A percentile compares a stretch with the other conserved stretches of the same genome.
phyloP scores from a whole-genome alignment of 2,797 vertebrate species.

The Bradypodion ventrale region DNA sequence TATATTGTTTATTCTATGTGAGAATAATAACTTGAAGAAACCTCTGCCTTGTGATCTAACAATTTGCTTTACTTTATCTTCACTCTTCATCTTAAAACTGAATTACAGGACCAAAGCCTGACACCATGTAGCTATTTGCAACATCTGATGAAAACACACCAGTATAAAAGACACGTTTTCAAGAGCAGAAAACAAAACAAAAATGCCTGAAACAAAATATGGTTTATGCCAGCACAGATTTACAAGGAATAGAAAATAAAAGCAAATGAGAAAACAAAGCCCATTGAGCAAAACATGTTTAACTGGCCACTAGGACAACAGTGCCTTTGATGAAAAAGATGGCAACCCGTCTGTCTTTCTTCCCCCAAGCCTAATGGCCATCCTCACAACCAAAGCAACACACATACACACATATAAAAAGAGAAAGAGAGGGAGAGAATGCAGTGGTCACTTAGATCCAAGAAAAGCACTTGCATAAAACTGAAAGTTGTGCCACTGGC shows the following conservation, averaged over 20 bases:
- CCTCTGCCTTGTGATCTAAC: neutral
- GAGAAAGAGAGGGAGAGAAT: slow-evolving; percentile 50
- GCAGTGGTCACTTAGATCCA: slow-evolving; percentile 49
- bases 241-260: neutral
- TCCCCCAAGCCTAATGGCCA: slow-evolving; percentile 19
- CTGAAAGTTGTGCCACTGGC: slow-evolving; percentile 28
- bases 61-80: neutral
- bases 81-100: neutral
- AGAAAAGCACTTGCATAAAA: slow-evolving; percentile 41
- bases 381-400: slow-evolving; percentile 40
- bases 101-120: neutral
- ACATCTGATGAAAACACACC: slow-evolving; percentile 50
- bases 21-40: neutral
- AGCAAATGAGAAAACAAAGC: slow-evolving; percentile 1
- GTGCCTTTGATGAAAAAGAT: slow-evolving; percentile 33
- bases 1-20: slow-evolving; percentile 42
- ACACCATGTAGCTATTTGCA: slow-evolving; percentile 13
- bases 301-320: slow-evolving; percentile 7
- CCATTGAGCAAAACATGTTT: neutral
- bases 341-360: slow-evolving; percentile 45
- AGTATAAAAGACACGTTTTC: slow-evolving; percentile 47
- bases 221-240: neutral
- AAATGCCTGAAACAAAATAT: slow-evolving; percentile 1
- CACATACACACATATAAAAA: slow-evolving; percentile 46
- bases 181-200: neutral